phyloP scores from a whole-genome alignment of 2,888 invertebrate species.

The Gordius sp. region DNA sequence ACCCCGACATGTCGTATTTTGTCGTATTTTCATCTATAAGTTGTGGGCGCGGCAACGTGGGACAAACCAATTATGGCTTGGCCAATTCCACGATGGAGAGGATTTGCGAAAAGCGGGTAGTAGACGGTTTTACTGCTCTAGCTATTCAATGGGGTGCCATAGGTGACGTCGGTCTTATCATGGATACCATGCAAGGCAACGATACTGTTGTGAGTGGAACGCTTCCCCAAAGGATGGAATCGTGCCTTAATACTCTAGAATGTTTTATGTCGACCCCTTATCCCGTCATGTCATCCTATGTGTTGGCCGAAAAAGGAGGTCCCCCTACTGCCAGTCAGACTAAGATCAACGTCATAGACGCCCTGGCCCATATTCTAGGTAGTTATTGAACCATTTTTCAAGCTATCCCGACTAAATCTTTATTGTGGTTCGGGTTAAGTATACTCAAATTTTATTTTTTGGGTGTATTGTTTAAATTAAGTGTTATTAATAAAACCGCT shows the following conservation, averaged over 20 bases:
- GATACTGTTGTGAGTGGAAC: conserved; percentile 78
- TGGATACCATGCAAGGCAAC: conserved; percentile 50
- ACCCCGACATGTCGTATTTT: conserved; percentile 41
- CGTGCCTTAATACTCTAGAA: conserved; percentile 64
- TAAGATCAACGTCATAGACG: conserved; percentile 43
- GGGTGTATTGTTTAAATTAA: background rate
- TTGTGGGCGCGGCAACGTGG: conserved; percentile 80
- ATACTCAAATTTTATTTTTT: background rate
- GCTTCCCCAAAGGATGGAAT: conserved; percentile 72
- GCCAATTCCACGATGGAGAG: conserved; percentile 95
- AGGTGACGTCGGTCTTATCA: conserved; percentile 48
- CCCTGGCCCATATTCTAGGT: conserved; percentile 63
- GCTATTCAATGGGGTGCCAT: conserved; percentile 98
- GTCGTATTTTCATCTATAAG: conserved; percentile 84
- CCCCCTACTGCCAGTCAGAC: conserved; percentile 34
- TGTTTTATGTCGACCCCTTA: conserved; percentile 55
- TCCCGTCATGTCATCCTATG: conserved; percentile 34
- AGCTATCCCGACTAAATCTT: background rate
- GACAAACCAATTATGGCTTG: conserved; percentile 81
- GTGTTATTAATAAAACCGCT: too few relatives aligned
- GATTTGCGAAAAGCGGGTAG: conserved; percentile 55
- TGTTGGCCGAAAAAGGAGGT: conserved; percentile 54
- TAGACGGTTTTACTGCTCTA: conserved; percentile 40
- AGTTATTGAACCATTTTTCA: conserved; percentile 19
- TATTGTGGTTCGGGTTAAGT: too few relatives aligned